Evolutionary conservation across 2,888 invertebrate genomes (phyloP).

Genomic region (Lithophane ornitopus): DNA sequence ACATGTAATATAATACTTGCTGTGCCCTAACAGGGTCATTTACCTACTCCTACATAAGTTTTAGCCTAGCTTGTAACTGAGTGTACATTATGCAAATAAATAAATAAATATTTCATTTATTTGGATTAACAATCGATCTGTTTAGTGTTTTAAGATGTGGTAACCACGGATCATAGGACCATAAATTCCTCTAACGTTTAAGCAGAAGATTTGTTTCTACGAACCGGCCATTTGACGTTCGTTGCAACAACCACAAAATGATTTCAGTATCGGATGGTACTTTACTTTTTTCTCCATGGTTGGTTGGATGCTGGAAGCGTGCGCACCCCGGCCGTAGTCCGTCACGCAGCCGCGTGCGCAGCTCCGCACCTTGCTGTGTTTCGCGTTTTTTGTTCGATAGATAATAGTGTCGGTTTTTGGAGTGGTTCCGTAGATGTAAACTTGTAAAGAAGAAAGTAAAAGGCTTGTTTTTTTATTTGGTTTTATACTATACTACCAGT

Average conservation of each 20-base stretch:
- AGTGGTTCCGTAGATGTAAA: slow-evolving; percentile 49
- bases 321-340: slow-evolving; percentile 75
- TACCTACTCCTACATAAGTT: no score
- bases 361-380: slow-evolving; percentile 85
- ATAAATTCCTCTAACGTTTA: not conserved
- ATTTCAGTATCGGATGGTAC: slow-evolving; percentile 39
- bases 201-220: not conserved
- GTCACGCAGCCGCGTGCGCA: slow-evolving; percentile 89
- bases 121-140: no score
- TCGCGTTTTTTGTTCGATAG: slow-evolving; percentile 56
- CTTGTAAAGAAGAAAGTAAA: not conserved
- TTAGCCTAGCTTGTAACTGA: no score
- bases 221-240: not conserved
- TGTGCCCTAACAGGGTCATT: no score
- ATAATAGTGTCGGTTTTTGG: slow-evolving; percentile 45
- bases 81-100: no score
- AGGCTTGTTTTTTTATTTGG: no score
- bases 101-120: no score
- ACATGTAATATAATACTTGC: no score
- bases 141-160: not conserved
- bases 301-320: slow-evolving; percentile 67
- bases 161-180: not conserved
- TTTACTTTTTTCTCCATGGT: slow-evolving; percentile 65
- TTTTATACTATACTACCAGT: no score
- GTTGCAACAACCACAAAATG: slow-evolving; percentile 29